A percentile compares a stretch with the other conserved stretches of the same genome.
phyloP scores from a whole-genome alignment of 2,113 vertebrate species.

The Tetrao urogallus region DNA sequence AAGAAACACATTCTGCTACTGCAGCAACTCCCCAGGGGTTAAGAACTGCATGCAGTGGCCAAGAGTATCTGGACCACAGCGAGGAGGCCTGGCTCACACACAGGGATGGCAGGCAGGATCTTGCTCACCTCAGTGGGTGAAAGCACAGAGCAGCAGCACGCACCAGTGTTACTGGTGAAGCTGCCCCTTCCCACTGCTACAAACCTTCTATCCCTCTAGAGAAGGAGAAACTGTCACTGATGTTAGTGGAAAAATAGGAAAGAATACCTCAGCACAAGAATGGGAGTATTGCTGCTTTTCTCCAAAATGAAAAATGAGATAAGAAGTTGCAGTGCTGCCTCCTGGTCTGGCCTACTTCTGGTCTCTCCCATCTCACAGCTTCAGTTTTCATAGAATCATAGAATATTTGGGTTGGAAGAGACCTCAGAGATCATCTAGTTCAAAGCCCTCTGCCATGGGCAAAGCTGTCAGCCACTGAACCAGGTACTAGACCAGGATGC shows the following conservation, averaged over 20 bases:
- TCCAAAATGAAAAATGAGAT: conserved; percentile 40
- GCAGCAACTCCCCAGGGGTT: not conserved
- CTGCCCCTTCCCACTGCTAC: not conserved
- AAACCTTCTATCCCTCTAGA: not conserved
- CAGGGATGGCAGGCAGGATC: not conserved
- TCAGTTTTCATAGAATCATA: not conserved
- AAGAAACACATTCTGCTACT: not conserved
- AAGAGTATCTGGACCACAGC: not conserved
- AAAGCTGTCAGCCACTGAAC: no score
- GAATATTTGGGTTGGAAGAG: no score
- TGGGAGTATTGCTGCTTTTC: not conserved
- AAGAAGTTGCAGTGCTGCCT: not conserved
- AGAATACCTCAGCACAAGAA: rapidly evolving
- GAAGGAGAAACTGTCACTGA: not conserved
- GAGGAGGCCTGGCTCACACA: rapidly evolving
- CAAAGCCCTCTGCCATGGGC: no score
- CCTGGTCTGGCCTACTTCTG: not conserved
- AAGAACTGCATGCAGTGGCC: not conserved
- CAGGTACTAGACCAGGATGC: no score
- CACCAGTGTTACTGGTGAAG: not conserved
- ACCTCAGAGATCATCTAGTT: no score
- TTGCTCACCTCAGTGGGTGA: rapidly evolving
- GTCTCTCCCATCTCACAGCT: not conserved
- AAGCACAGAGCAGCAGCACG: rapidly evolving
- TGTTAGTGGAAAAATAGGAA: not conserved